phyloP scores from a whole-genome alignment of 2,888 invertebrate species.

The Melinaea marsaeus region DNA sequence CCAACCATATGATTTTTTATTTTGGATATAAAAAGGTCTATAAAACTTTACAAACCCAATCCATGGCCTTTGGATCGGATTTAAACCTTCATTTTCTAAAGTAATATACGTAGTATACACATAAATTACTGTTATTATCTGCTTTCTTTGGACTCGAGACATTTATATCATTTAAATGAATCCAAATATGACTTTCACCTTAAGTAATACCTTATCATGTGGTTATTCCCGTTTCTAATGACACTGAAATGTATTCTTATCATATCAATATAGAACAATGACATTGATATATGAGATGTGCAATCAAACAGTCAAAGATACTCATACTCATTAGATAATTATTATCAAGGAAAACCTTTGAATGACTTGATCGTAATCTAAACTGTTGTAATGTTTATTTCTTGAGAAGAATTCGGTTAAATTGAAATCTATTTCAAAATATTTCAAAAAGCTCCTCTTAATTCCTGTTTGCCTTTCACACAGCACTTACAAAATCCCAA shows the following conservation, averaged over 20 bases:
- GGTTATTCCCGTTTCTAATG: not conserved
- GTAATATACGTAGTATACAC: no score
- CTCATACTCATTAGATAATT: no score
- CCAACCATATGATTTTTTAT: no score
- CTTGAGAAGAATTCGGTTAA: not conserved
- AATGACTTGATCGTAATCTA: no score
- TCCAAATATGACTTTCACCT: constrained; percentile 1
- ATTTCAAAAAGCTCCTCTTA: not conserved
- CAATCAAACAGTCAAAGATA: not conserved
- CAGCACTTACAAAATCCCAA: not conserved
- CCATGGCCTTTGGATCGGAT: no score
- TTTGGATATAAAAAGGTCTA: no score
- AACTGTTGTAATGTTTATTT: not conserved
- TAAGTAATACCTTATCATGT: not conserved
- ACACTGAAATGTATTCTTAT: not conserved
- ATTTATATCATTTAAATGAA: not conserved
- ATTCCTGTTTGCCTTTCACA: not conserved
- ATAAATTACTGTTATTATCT: no score
- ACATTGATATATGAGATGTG: constrained; percentile 11
- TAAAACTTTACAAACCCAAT: no score
- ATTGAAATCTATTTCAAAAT: not conserved
- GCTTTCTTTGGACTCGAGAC: no score
- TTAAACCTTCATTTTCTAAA: no score
- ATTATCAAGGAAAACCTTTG: no score
- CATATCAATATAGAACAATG: constrained; percentile 6